A percentile compares a stretch with the other conserved stretches of the same genome.
Evolutionary conservation across 2,113 vertebrate species (phyloP).

Genomic region (Callorhinus ursinus): DNA sequence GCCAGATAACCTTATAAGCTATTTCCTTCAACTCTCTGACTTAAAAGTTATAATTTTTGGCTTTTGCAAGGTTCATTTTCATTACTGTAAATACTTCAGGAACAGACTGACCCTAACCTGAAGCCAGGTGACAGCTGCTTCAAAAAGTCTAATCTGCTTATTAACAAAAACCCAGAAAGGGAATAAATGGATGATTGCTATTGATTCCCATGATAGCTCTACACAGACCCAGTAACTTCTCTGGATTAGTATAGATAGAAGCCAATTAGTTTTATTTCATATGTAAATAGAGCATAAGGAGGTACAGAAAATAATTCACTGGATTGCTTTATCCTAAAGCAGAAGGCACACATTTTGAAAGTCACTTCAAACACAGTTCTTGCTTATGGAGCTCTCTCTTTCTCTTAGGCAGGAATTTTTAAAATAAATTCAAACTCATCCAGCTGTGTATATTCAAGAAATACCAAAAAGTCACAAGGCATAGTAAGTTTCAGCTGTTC

Average conservation of each 20-base stretch:
- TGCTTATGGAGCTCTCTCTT: slow-evolving; percentile 62
- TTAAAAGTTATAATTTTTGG: slow-evolving; percentile 40
- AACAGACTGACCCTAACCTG: slow-evolving; percentile 83
- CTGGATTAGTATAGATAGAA: slow-evolving; percentile 56
- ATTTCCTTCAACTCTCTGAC: not conserved
- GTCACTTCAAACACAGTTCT: slow-evolving; percentile 79
- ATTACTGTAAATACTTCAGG: slow-evolving; percentile 48
- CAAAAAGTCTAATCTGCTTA: slow-evolving; percentile 73
- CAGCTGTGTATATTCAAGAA: slow-evolving; percentile 79
- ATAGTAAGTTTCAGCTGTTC: slow-evolving; percentile 76
- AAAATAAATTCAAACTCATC: slow-evolving; percentile 77
- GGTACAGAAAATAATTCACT: slow-evolving; percentile 63
- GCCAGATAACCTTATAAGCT: not conserved
- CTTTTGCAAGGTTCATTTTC: slow-evolving; percentile 66
- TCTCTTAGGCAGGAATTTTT: slow-evolving; percentile 74
- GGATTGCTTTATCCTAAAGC: slow-evolving; percentile 59
- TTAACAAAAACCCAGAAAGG: slow-evolving; percentile 54
- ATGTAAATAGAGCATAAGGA: slow-evolving; percentile 79
- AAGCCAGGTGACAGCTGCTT: slow-evolving; percentile 87
- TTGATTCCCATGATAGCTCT: slow-evolving; percentile 32
- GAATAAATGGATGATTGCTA: slow-evolving; percentile 68
- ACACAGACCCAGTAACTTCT: slow-evolving; percentile 42
- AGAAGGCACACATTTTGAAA: slow-evolving; percentile 75
- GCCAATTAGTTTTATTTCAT: slow-evolving; percentile 80
- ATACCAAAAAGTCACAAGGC: slow-evolving; percentile 64